Base-by-base conservation (phyloP, 2,888 invertebrate genomes). In the Keiferia lycopersicella region DNA sequence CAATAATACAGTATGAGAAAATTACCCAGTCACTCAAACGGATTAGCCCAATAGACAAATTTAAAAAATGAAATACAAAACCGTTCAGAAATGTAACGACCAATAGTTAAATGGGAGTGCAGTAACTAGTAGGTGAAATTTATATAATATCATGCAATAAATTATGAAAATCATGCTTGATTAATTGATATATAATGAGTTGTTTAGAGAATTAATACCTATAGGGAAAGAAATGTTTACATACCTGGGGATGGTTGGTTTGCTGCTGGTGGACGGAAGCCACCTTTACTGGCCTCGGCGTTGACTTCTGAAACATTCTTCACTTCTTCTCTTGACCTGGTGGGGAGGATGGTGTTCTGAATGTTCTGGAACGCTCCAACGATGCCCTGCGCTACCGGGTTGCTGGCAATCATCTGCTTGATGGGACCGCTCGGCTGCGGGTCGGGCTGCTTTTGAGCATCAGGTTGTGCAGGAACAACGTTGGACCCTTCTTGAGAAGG, bases 361-460 rank as follows among this genome's bases (percentile, higher is more conserved):
- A 84, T 72, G 64, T 74, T 79, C 66, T 84, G 79, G 11, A 82
- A 80, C 3, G 81, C 78, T 0, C 73, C 73, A n/a, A 79, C 71
- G 14, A 84, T 72, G 2, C 82, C 80, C 62, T 80, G 76, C 2
- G 79, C 78, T 30, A 84, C 78, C 0, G 82, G 80, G 61, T 79
- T 83, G 62, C 75, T 80, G 66, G 80, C 79, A 12, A 82, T 76
- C 6, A 77, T 64, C 65, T 80, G 81, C 62, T 73, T 73, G 39
- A 84, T 81, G 0, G 84, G 82, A 0, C 79, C 72, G 22, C 67
- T 63, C 16, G 51, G 60, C n/a, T 56, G 56, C 6, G 56, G 34
- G 7, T 30, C 30, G 18, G 34, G 56, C 39, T 68, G 66, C 30
- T 67, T 61, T 1, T 69, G 66, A 6, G 57, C 16, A 30, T 61